Evolutionary conservation across 1,140 invertebrate genomes (phyloP).

Genomic region (Chlorops oryzae): DNA sequence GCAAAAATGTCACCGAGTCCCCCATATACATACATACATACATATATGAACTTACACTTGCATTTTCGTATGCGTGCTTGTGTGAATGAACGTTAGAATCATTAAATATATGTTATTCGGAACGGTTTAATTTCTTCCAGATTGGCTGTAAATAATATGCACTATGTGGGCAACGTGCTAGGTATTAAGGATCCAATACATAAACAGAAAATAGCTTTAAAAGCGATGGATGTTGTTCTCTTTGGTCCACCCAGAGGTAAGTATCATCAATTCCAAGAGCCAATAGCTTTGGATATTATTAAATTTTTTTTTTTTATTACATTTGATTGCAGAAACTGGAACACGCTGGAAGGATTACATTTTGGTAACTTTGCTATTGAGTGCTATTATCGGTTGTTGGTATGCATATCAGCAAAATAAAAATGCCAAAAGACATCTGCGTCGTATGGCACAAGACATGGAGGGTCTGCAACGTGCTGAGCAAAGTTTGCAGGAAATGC

Average conservation of each 20-base stretch:
- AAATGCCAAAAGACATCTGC: slow-evolving; percentile 74
- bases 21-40: too few relatives aligned
- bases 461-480: slow-evolving; percentile 86
- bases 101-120: too few relatives aligned
- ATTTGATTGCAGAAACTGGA: slow-evolving; percentile 47
- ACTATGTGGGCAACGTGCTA: slow-evolving; percentile 75
- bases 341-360: slow-evolving; percentile 82
- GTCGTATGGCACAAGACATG: slow-evolving; percentile 88
- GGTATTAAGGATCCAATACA: slow-evolving; percentile 97
- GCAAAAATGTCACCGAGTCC: too few relatives aligned
- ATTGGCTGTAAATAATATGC: slow-evolving; percentile 84
- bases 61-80: neutral
- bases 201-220: slow-evolving; percentile 90
- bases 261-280: slow-evolving; percentile 16
- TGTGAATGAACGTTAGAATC: too few relatives aligned
- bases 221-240: slow-evolving; percentile 95
- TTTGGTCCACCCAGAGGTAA: slow-evolving; percentile 96
- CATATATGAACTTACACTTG: neutral
- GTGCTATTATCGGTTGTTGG: slow-evolving; percentile 83
- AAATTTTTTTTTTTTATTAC: slow-evolving; percentile 3
- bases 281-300: slow-evolving; percentile 1
- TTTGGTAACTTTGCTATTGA: slow-evolving; percentile 71
- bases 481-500: slow-evolving; percentile 74
- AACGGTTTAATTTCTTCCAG: slow-evolving; percentile 59
- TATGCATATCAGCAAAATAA: slow-evolving; percentile 85